Conservation (phyloP, 2,888 invertebrate genomes). For the Apamea sordens region DNA sequence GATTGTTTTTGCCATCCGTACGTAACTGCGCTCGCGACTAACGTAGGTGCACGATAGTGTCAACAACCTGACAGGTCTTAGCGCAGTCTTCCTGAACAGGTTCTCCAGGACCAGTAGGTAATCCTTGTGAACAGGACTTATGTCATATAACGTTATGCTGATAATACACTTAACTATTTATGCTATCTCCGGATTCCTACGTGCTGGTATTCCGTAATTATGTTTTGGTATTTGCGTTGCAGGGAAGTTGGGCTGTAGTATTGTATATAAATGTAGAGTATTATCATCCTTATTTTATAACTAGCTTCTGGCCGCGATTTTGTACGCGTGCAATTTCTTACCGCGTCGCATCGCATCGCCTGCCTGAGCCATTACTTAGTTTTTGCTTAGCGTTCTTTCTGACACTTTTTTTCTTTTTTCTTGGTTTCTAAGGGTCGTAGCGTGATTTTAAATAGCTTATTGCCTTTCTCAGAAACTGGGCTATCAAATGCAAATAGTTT, state of each 20-base stretch:
- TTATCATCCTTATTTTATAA: not conserved
- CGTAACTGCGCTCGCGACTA: constrained; percentile 72
- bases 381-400: too few species aligned
- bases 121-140: constrained; percentile 62
- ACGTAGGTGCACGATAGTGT: constrained; percentile 78
- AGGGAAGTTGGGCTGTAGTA: not conserved
- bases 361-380: too few species aligned
- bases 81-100: constrained; percentile 71
- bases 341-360: too few species aligned
- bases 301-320: too few species aligned
- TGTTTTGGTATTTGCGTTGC: constrained; percentile 12
- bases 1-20: constrained; percentile 64
- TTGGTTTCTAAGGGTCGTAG: too few species aligned
- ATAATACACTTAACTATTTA: constrained; percentile 46
- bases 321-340: too few species aligned
- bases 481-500: too few species aligned
- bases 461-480: too few species aligned
- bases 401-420: too few species aligned
- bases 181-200: constrained; percentile 31
- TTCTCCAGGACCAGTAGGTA: constrained; percentile 59
- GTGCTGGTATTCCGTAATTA: constrained; percentile 26
- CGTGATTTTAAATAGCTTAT: too few species aligned
- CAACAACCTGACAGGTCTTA: constrained; percentile 82
- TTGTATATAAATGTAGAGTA: not conserved
- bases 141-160: constrained; percentile 52